Percentiles rank a stretch among this genome's conserved stretches.
Conservation (phyloP, 2,113 vertebrate genomes). For the Maylandia zebra region DNA sequence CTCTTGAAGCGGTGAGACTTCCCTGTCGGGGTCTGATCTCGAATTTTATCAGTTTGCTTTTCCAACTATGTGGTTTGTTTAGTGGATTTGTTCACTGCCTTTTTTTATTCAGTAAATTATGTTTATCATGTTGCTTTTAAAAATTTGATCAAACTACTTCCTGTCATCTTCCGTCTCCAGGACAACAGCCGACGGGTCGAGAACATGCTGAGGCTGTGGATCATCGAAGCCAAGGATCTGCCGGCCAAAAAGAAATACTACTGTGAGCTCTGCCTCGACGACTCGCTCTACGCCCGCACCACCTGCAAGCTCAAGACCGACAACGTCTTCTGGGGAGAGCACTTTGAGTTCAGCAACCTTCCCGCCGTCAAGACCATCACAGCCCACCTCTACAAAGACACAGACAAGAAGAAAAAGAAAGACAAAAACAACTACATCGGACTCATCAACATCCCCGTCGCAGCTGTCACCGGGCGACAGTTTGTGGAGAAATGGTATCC, state of each 20-base stretch:
- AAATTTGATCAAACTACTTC: background rate
- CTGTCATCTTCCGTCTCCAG: constrained; percentile 54
- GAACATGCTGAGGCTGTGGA: constrained; percentile 92
- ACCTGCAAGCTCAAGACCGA: constrained; percentile 98
- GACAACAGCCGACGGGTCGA: constrained; percentile 96
- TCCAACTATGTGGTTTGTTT: background rate
- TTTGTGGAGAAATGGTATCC: constrained; percentile 98
- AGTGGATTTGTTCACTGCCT: background rate
- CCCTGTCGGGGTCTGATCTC: background rate
- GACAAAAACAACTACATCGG: constrained; percentile 97
- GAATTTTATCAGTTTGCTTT: background rate
- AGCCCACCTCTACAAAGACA: constrained; percentile 94
- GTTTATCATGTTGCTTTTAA: background rate
- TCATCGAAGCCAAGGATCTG: constrained; percentile 97
- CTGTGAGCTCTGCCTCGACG: constrained; percentile 94
- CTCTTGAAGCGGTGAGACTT: background rate
- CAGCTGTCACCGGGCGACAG: constrained; percentile 85
- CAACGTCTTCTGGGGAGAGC: constrained; percentile 98
- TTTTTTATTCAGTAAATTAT: background rate
- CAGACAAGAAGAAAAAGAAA: constrained; percentile 98
- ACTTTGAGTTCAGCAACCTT: constrained; percentile 98
- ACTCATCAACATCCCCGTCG: constrained; percentile 84
- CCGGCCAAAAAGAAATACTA: constrained; percentile 97
- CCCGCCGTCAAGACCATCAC: constrained; percentile 84
- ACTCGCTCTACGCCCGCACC: constrained; percentile 95